phyloP scores from a whole-genome alignment of 1,140 invertebrate species.

The Anastatus disparis region DNA sequence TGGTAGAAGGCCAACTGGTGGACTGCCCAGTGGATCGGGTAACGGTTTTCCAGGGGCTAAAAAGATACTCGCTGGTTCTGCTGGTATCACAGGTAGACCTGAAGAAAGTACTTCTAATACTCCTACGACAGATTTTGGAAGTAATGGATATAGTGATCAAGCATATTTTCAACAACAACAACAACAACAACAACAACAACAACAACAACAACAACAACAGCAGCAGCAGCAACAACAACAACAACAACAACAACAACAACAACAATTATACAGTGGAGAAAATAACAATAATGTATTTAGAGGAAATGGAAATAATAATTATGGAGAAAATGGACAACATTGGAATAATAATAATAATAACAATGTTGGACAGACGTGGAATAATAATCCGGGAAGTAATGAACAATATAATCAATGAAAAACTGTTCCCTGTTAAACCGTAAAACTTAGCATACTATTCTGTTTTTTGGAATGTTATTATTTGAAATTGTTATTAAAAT shows the following conservation, averaged over 20 bases:
- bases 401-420: background rate
- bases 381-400: background rate
- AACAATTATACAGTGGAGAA: no score
- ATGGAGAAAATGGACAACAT: background rate
- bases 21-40: conserved; percentile 45
- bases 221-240: no score
- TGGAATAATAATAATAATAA: background rate
- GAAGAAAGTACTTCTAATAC: background rate
- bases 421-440: no score
- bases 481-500: no score
- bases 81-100: background rate
- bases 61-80: conserved; percentile 27
- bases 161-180: no score
- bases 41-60: conserved; percentile 49
- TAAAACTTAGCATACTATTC: no score
- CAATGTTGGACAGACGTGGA: background rate
- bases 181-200: no score
- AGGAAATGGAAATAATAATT: background rate
- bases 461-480: no score
- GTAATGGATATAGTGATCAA: no score
- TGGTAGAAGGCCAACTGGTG: conserved; percentile 42
- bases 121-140: background rate
- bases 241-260: no score
- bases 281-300: background rate
- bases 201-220: no score